These are phyloP conservation scores for Physeter macrocephalus DNA, from an alignment of 2,113 vertebrate genomes.

Conservation along the genomic window DNA sequence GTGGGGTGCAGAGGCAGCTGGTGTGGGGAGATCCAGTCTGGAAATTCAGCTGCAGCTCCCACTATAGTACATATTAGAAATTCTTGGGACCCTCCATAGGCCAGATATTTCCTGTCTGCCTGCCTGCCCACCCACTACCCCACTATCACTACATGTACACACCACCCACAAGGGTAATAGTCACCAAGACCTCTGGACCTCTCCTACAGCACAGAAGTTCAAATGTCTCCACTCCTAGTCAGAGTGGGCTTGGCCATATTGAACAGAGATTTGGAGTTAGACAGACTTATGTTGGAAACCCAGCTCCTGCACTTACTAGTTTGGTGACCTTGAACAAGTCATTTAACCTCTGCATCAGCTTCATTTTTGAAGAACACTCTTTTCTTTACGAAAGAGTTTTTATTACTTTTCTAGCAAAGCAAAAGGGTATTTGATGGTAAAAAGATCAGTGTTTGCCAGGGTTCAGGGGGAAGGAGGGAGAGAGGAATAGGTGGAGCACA, in stretches of 20 bases:
- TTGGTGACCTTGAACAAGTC: neutral
- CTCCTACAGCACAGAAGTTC: neutral
- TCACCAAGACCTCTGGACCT: neutral
- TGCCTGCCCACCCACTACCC: neutral
- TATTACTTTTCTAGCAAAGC: neutral
- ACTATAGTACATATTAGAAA: neutral
- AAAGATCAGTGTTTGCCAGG: neutral
- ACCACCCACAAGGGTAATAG: neutral
- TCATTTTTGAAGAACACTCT: neutral
- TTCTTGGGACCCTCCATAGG: neutral
- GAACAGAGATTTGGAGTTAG: too few relatives aligned
- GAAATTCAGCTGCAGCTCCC: neutral
- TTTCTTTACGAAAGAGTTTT: neutral
- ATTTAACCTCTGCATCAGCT: neutral
- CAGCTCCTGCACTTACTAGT: neutral
- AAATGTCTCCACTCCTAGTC: neutral
- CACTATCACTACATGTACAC: neutral
- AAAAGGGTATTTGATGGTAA: neutral
- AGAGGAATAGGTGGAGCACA: neutral
- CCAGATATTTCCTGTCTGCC: rapidly evolving
- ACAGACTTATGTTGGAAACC: neutral
- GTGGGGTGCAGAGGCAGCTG: slow-evolving; percentile 23
- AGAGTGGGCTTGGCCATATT: neutral
- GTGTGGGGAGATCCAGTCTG: neutral
- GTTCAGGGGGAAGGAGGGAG: neutral